phyloP scores from a whole-genome alignment of 2,888 invertebrate species.

The Tenodera sinensis region DNA sequence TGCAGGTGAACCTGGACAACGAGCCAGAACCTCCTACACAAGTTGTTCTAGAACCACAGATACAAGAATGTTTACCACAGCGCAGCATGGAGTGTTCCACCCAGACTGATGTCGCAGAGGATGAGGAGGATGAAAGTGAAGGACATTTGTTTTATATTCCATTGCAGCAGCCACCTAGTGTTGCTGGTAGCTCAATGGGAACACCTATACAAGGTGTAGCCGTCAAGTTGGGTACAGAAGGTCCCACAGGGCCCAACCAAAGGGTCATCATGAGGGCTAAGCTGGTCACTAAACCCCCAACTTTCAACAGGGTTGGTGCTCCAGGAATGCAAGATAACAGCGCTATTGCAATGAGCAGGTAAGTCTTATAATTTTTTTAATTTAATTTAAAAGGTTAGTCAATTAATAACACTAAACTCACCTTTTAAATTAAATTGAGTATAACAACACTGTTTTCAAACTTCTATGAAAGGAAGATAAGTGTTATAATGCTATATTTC shows the following conservation, averaged over 20 bases:
- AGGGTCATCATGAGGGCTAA: conserved; percentile 61
- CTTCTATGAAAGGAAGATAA: too few relatives aligned
- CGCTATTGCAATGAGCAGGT: background rate
- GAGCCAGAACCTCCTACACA: conserved; percentile 35
- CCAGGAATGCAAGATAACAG: conserved; percentile 1
- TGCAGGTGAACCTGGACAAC: conserved; percentile 52
- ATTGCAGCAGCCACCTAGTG: conserved; percentile 43
- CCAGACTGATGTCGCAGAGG: conserved; percentile 47
- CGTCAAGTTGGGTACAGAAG: conserved; percentile 61
- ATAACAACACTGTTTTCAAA: too few relatives aligned
- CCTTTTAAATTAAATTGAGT: too few relatives aligned
- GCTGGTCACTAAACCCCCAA: conserved; percentile 60
- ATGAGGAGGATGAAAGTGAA: conserved; percentile 50
- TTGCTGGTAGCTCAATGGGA: conserved; percentile 43
- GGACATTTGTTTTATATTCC: conserved; percentile 64
- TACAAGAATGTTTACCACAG: conserved; percentile 34
- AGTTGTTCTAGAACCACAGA: conserved; percentile 31
- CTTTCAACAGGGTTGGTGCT: conserved; percentile 21
- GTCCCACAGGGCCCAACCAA: conserved; percentile 59
- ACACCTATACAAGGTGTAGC: conserved; percentile 58
- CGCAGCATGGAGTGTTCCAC: conserved; percentile 47
- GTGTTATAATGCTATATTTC: too few relatives aligned
- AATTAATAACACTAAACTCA: too few relatives aligned
- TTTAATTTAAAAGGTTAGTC: too few relatives aligned
- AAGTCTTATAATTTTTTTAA: background rate